Evolutionary conservation across 2,797 vertebrate species (phyloP).

Genomic region (Pteropus rufus): DNA sequence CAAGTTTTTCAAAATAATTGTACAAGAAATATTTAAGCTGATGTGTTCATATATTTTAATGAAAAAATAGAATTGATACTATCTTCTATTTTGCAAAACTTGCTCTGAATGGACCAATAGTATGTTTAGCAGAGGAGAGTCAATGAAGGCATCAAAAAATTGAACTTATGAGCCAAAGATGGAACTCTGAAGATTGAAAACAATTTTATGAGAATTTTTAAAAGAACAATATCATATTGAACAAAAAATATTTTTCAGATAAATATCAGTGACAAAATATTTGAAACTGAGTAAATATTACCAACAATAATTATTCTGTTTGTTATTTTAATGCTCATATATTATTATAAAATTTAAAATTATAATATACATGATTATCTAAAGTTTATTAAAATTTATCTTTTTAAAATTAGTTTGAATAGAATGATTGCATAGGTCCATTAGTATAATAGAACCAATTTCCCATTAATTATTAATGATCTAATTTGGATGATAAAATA

Average conservation of each 20-base stretch:
- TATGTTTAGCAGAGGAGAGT: background rate
- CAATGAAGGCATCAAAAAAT: background rate
- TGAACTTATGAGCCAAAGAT: slow-evolving; percentile 1
- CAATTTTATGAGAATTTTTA: background rate
- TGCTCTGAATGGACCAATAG: background rate
- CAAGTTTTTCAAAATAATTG: background rate
- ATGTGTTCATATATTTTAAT: background rate
- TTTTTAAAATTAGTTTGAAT: background rate
- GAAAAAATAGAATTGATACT: background rate
- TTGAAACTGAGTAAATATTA: background rate
- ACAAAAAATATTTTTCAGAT: background rate
- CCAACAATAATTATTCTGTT: background rate
- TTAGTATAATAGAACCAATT: background rate
- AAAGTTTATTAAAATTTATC: background rate
- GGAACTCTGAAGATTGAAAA: background rate
- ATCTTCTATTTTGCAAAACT: background rate
- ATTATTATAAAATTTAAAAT: background rate
- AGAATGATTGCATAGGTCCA: background rate
- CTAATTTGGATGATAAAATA: background rate
- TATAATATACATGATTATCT: background rate
- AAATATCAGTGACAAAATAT: background rate
- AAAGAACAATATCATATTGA: background rate
- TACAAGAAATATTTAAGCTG: background rate
- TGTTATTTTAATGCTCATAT: background rate
- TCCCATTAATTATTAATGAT: background rate